Base-by-base conservation (phyloP, 2,113 vertebrate genomes). In the Urocolius indicus region DNA sequence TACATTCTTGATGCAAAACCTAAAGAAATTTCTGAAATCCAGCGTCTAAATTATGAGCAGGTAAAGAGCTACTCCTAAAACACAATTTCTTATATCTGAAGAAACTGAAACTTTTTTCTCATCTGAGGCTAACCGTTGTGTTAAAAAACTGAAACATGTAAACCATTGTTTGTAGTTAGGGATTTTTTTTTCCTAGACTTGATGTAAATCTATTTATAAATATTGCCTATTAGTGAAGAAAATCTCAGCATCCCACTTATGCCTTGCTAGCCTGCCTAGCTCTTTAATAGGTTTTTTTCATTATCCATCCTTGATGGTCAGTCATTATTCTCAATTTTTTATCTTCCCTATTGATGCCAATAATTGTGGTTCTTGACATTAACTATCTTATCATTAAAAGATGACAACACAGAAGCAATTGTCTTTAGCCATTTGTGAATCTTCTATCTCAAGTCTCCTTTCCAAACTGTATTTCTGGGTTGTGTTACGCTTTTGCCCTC, bases 1-100 rank as follows among this genome's bases (percentile, higher is more conserved):
- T 99, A 99, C 97, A 99, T 99, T 96, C 98, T 99, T 94, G 99
- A 99, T 38, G 98, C 99, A 96, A 99, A 99, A 94, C 99, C 99
- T 82, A 99, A 99, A 98, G 99, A 99, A 97, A 99, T 99, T 96
- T 99, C 99, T 58, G 99, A 99, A 98, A 99, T 98, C 96, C 99
- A 99, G 96, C 98, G 99, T 94, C 97, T 99, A 90, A 99, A 99
- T 98, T 99, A 99, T 90, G 99, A 99, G 95, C 99, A 99, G 99
- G 99, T 99, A 98, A 98, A 96, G 75, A 84, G 21, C 24, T 89
- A 29, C 73, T 91, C 75, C 94, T 97, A 78, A 91, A 93, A 89
- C 80, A 46, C 12, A 41, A 1, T 66, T 49, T 9, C 32, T 48
- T 77, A 7, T 36, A 23, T 90, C 51, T 45, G 65, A 77, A 41